Conservation (phyloP, 2,888 invertebrate species). For the Trachelus stipa region DNA sequence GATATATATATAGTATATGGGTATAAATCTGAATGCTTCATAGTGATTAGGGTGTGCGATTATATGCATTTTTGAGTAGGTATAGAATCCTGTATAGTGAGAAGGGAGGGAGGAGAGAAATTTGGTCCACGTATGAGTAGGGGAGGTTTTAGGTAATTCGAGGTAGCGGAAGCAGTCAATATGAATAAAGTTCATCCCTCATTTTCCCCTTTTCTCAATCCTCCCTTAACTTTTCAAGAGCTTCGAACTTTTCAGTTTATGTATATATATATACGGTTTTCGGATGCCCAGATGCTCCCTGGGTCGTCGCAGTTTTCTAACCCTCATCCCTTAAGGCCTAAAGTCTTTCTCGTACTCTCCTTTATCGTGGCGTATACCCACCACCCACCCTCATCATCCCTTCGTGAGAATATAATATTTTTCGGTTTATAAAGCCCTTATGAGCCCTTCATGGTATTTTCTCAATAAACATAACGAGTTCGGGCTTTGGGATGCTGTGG, state of each 20-base stretch:
- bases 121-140: too few relatives aligned
- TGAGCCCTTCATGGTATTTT: constrained; percentile 20
- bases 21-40: too few relatives aligned
- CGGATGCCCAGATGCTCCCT: constrained; percentile 20
- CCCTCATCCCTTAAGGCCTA: not conserved
- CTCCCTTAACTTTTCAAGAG: constrained; percentile 20
- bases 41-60: too few relatives aligned
- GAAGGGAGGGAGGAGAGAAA: not conserved
- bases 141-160: not conserved
- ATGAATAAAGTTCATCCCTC: constrained; percentile 23
- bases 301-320: constrained; percentile 11
- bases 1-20: too few relatives aligned
- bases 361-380: not conserved
- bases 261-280: not conserved
- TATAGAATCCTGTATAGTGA: not conserved
- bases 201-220: constrained; percentile 9
- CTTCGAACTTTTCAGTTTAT: constrained; percentile 16
- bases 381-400: not conserved
- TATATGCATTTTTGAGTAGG: too few relatives aligned
- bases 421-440: constrained; percentile 21
- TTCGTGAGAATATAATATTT: constrained; percentile 20
- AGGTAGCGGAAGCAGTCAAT: constrained; percentile 9
- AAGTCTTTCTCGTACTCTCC: not conserved
- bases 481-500: constrained; percentile 1
- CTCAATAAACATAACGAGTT: constrained; percentile 25